phyloP scores from a whole-genome alignment of 1,140 invertebrate genomes.

The Seison nebaliae region DNA sequence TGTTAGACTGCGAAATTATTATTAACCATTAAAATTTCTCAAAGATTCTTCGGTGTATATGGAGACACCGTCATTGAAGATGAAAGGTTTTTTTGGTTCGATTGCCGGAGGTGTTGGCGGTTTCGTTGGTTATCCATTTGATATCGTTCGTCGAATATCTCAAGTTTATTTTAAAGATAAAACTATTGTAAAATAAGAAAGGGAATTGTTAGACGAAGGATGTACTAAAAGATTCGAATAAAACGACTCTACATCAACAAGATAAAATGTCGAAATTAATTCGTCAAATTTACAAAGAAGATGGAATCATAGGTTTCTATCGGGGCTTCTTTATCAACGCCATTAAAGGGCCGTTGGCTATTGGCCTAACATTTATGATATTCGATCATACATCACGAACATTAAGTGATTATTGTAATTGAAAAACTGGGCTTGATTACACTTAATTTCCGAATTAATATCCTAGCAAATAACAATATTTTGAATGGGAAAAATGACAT shows the following conservation, averaged over 20 bases:
- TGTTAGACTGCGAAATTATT: slow-evolving; percentile 32
- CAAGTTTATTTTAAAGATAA: too few relatives aligned
- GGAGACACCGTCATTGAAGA: slow-evolving; percentile 21
- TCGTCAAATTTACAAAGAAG: too few relatives aligned
- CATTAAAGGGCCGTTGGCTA: slow-evolving; percentile 87
- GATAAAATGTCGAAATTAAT: slow-evolving; percentile 20
- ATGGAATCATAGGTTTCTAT: slow-evolving; percentile 69
- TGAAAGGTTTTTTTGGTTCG: slow-evolving; percentile 50
- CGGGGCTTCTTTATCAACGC: slow-evolving; percentile 96
- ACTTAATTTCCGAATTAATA: too few relatives aligned
- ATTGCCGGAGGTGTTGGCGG: slow-evolving; percentile 67
- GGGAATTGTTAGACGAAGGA: too few relatives aligned
- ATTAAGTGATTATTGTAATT: too few relatives aligned
- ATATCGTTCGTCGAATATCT: slow-evolving; percentile 69
- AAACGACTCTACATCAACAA: neutral
- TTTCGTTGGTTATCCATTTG: slow-evolving; percentile 69
- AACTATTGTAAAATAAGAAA: too few relatives aligned
- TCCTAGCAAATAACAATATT: too few relatives aligned
- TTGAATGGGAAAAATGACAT: too few relatives aligned
- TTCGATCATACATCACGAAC: too few relatives aligned
- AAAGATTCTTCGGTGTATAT: slow-evolving; percentile 18
- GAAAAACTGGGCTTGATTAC: too few relatives aligned
- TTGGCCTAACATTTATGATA: slow-evolving; percentile 80
- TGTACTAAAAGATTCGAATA: slow-evolving; percentile 10
- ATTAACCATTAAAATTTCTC: slow-evolving; percentile 2